A percentile compares a stretch with the other conserved stretches of the same genome.
These are phyloP conservation scores for Xylota segnis DNA, from an alignment of 2,888 invertebrate species.

Conservation along the genomic window DNA sequence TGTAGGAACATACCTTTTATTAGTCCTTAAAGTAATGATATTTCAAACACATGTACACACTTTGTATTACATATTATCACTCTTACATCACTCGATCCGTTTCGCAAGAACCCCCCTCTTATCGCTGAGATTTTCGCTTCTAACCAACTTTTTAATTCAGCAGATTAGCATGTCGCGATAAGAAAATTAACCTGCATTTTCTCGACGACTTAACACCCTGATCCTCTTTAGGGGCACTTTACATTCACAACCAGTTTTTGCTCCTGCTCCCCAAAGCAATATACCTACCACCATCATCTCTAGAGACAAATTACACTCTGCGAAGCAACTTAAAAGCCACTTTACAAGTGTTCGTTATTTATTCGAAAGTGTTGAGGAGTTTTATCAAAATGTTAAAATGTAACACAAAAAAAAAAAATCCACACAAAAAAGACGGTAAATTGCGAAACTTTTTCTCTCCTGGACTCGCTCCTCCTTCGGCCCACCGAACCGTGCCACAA, in stretches of 20 bases:
- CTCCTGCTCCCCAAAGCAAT: conserved; percentile 3
- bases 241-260: conserved; percentile 29
- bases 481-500: conserved; percentile 3
- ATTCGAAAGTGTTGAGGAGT: conserved; percentile 72
- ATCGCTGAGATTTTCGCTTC: neutral
- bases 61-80: no score
- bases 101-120: neutral
- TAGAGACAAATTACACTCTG: conserved; percentile 62
- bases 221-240: conserved; percentile 51
- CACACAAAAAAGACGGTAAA: conserved; percentile 69
- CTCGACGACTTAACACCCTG: conserved; percentile 52
- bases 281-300: conserved; percentile 29
- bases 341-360: conserved; percentile 71
- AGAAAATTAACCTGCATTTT: conserved; percentile 64
- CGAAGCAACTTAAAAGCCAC: conserved; percentile 73
- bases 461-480: neutral
- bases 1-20: no score
- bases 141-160: conserved; percentile 50
- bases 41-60: no score
- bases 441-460: conserved; percentile 67
- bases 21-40: no score
- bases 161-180: conserved; percentile 57
- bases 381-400: conserved; percentile 69
- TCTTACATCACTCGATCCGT: no score
- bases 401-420: conserved; percentile 30